phyloP scores from a whole-genome alignment of 2,888 invertebrate species.

The Galerucella nymphaeae region DNA sequence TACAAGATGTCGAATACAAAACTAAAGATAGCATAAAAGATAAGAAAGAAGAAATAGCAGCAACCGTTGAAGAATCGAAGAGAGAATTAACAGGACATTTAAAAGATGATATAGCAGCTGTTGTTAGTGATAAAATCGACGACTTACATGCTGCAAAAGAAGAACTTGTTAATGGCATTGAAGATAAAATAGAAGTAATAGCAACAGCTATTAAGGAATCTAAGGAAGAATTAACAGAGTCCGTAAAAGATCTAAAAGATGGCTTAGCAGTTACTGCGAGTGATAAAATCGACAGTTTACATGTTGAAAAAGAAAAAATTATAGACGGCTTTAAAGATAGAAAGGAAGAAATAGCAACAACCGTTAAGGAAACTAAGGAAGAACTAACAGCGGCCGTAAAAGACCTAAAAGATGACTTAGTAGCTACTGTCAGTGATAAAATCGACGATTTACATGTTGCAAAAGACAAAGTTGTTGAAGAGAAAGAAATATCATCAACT shows the following conservation, averaged over 20 bases:
- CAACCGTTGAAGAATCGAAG: not conserved
- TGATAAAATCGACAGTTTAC: not conserved
- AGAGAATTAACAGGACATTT: slow-evolving; percentile 5
- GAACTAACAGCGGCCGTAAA: slow-evolving; percentile 17
- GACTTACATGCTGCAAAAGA: not conserved
- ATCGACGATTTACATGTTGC: not conserved
- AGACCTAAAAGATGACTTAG: slow-evolving; percentile 11
- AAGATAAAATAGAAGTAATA: slow-evolving; percentile 8
- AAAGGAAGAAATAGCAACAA: slow-evolving; percentile 20
- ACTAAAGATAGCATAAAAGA: not conserved
- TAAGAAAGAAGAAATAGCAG: not conserved
- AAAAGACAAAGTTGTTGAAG: not conserved
- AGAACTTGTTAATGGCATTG: slow-evolving; percentile 3
- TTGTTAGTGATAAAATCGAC: not conserved
- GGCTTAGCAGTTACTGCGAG: not conserved
- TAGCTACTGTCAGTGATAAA: slow-evolving; percentile 5
- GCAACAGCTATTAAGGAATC: slow-evolving; percentile 3
- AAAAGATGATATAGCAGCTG: not conserved
- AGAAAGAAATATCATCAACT: not conserved
- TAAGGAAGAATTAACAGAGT: slow-evolving; percentile 10
- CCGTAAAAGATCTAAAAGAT: slow-evolving; percentile 15
- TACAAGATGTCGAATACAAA: not conserved
- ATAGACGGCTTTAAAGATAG: slow-evolving; percentile 25
- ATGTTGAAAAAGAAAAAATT: not conserved
- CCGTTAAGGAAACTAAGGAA: slow-evolving; percentile 21